phyloP scores from a whole-genome alignment of 1,140 invertebrate genomes.

The Gryllus bimaculatus region DNA sequence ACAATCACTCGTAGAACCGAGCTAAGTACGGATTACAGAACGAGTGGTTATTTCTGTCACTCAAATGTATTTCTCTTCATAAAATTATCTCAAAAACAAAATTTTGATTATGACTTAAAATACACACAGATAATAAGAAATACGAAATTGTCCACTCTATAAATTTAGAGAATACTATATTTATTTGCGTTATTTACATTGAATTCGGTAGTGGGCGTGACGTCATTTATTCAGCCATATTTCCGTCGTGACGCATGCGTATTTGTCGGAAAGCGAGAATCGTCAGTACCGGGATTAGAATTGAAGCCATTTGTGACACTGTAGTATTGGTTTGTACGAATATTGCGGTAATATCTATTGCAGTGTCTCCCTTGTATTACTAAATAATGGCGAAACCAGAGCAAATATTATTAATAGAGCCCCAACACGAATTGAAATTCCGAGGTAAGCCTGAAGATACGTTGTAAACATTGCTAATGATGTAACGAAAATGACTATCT shows the following conservation, averaged over 20 bases:
- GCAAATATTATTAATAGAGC: slow-evolving; percentile 61
- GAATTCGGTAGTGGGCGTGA: slow-evolving; percentile 14
- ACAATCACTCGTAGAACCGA: too few relatives aligned
- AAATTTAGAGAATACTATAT: neutral
- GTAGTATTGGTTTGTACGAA: slow-evolving; percentile 10
- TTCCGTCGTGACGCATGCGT: slow-evolving; percentile 37
- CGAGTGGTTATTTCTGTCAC: too few relatives aligned
- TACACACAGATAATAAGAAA: neutral
- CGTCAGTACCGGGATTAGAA: slow-evolving; percentile 26
- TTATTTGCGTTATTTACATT: slow-evolving; percentile 8
- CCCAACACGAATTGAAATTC: slow-evolving; percentile 61
- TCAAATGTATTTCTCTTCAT: too few relatives aligned
- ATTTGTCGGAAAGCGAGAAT: slow-evolving; percentile 28
- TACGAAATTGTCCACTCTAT: neutral
- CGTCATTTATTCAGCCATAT: slow-evolving; percentile 24
- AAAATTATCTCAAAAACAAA: neutral
- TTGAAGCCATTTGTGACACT: slow-evolving; percentile 22
- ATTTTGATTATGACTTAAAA: neutral
- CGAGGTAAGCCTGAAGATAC: slow-evolving; percentile 43
- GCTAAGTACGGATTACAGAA: too few relatives aligned
- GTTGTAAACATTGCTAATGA: neutral
- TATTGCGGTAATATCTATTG: slow-evolving; percentile 10
- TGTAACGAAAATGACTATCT: slow-evolving; percentile 13
- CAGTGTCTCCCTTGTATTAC: slow-evolving; percentile 13
- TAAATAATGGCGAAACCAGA: slow-evolving; percentile 40